A percentile compares a stretch with the other conserved stretches of the same genome.
These are phyloP conservation scores for Danio tinwini DNA, from an alignment of 2,797 vertebrate species.

Conservation along the genomic window DNA sequence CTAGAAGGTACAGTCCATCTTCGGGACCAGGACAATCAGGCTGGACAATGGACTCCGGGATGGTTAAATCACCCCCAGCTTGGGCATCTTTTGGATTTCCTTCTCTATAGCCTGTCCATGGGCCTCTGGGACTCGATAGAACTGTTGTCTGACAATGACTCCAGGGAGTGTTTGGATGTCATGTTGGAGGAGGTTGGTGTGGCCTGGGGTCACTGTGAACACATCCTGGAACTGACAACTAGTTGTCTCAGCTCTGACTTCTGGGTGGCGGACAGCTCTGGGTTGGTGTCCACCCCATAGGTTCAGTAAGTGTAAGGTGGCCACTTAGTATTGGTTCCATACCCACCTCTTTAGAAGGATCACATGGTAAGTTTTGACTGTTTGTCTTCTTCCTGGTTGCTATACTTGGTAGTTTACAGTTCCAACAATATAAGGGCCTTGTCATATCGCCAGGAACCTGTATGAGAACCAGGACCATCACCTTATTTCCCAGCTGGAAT, in stretches of 20 bases:
- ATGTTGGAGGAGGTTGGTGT: not conserved
- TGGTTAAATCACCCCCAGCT: too few species aligned
- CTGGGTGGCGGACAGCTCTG: not conserved
- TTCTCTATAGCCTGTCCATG: too few species aligned
- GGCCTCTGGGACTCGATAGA: too few species aligned
- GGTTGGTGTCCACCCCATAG: not conserved
- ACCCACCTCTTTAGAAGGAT: not conserved
- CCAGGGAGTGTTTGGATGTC: not conserved
- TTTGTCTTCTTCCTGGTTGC: not conserved
- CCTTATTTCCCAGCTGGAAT: not conserved
- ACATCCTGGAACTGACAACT: not conserved
- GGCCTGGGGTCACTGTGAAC: too few species aligned
- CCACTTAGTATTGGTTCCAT: not conserved
- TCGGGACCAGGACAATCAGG: too few species aligned
- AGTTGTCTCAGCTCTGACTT: not conserved
- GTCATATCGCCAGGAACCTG: not conserved
- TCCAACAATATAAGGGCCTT: not conserved
- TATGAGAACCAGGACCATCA: not conserved
- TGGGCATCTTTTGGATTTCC: too few species aligned
- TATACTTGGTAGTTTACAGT: too few species aligned
- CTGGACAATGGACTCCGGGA: too few species aligned
- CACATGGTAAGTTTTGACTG: not conserved
- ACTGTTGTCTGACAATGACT: too few species aligned
- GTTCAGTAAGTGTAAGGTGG: too few species aligned
- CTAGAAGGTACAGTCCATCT: too few species aligned